Base-by-base conservation (phyloP, 2,113 vertebrate genomes). In the Channa argus region DNA sequence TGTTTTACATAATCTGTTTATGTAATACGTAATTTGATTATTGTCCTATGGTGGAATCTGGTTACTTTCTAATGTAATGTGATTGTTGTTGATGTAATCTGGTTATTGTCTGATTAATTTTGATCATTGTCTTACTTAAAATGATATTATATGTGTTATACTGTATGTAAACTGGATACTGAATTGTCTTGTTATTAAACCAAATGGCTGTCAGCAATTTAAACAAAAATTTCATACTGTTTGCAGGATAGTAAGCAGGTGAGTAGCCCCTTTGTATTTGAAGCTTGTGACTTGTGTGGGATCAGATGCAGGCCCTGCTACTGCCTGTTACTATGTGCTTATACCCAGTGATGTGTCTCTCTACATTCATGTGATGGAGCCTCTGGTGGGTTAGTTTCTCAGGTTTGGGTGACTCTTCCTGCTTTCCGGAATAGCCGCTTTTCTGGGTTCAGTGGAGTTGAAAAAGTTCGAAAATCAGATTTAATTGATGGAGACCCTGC, bases 401-500 rank as follows among this genome's bases (percentile, higher is more conserved):
- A 81, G 82, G 79, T 83, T 55, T 8, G 69, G 74, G 36, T n/a
- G 77, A 69, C 67, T 67, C 24, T 63, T 63, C 66, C 56, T 80
- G 63, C 64, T 83, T 83, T 83, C 50, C 53, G 51, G 75, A 82
- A 78, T 87, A 78, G 75, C 73, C 84, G 54, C 58, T 50, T 65
- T 66, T 49, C 77, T 71, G 77, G 73, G 71, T 84, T 80, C 87
- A 84, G 72, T 77, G 75, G 74, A 84, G 84, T 82, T 79, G 77
- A 89, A 91, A 89, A 91, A 84, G 88, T 81, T 85, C 77, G 39
- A 41, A 41, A 41, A 91, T 90, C 81, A 80, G 71, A 78, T 86
- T 89, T 91, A 92, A 94, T 92, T 91, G 91, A 93, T 91, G 84
- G 82, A 88, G 86, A 93, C 85, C 84, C 85, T 90, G 78, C 68